Evolutionary conservation across 2,113 vertebrate genomes (phyloP), one percentile per base, ranked within the genome.

Genomic region (Amblyopsis rosae): DNA sequence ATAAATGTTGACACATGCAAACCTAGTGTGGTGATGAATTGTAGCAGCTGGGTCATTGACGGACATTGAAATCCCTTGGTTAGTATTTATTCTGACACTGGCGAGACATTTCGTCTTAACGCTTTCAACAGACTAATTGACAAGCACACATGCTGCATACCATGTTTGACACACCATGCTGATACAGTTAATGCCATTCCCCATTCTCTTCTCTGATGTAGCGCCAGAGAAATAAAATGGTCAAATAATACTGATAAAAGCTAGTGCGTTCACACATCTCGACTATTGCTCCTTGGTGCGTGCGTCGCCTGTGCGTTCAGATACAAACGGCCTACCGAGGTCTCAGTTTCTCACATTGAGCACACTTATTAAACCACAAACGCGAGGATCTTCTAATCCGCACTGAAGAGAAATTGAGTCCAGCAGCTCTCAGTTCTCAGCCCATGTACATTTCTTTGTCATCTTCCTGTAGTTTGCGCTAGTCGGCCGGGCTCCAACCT

Each of bases 361-460:
- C 57, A 64, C 69, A 66, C 41, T 65, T 67, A 64, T 65, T 67
- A 64, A 67, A 56, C 67, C 68, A 35, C 58, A 50, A 68, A 26
- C 56, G 26, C 16, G 16, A 11, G 9, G 68, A 59, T 59, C 35
- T n/a, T 57, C 16, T 50, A 59, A 69, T 69, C 16, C 49, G 69
- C 60, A 68, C 59, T 76, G 62, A 70, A 73, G 35, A 54, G 12
- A 62, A 16, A 16, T 1, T 6, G 32, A 35, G 62, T 46, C 54
- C 15, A 70, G n/a, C 10, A 66, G 59, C 70, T 72, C 69, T 70
- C 9, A 66, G 59, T 68, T 72, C 69, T 70, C 19, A 9, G 62
- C 49, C 3, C 16, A 9, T 62, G 41, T 71, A 61, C 59, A 82
- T 85, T 85, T 85, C 72, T 77, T 9, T 73, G 67, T 82, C 70